phyloP scores from a whole-genome alignment of 2,888 invertebrate genomes.

The Argyresthia goedartella region DNA sequence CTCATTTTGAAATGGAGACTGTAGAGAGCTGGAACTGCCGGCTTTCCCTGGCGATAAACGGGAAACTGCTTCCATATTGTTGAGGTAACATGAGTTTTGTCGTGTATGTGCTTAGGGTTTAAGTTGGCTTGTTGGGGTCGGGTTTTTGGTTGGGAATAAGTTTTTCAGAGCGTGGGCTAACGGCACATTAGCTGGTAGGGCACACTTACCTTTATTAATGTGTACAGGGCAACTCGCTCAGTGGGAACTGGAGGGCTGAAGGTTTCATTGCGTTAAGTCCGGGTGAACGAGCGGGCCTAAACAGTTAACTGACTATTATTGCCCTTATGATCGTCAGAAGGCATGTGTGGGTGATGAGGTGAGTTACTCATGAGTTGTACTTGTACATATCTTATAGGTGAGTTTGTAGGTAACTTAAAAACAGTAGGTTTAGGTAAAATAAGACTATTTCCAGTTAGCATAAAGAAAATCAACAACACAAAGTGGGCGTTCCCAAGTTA shows the following conservation, averaged over 20 bases:
- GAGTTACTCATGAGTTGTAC: neutral
- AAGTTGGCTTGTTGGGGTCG: slow-evolving; percentile 19
- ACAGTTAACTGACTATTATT: slow-evolving; percentile 35
- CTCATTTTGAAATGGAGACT: slow-evolving; percentile 22
- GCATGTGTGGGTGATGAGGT: neutral
- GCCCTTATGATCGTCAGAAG: slow-evolving; percentile 13
- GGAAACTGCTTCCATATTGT: slow-evolving; percentile 17
- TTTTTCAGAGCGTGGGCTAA: slow-evolving; percentile 61
- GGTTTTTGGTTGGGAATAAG: slow-evolving; percentile 37
- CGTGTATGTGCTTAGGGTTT: slow-evolving; percentile 15
- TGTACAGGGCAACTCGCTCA: slow-evolving; percentile 53
- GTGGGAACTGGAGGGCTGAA: slow-evolving; percentile 13
- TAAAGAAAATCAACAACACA: neutral
- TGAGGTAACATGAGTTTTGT: slow-evolving; percentile 25
- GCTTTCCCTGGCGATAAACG: slow-evolving; percentile 44
- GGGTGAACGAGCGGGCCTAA: slow-evolving; percentile 30
- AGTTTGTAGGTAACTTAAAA: too few species aligned
- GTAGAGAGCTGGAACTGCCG: slow-evolving; percentile 38
- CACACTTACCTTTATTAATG: slow-evolving; percentile 65
- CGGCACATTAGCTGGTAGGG: slow-evolving; percentile 60
- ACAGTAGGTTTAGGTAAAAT: too few species aligned
- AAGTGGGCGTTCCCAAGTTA: neutral
- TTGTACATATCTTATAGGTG: neutral
- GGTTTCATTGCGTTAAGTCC: slow-evolving; percentile 15
- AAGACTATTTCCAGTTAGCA: too few species aligned